Percentiles rank a stretch among this genome's conserved stretches.
These are phyloP conservation scores for Trogon melanurus DNA, from an alignment of 2,113 vertebrate genomes.

Conservation along the genomic window DNA sequence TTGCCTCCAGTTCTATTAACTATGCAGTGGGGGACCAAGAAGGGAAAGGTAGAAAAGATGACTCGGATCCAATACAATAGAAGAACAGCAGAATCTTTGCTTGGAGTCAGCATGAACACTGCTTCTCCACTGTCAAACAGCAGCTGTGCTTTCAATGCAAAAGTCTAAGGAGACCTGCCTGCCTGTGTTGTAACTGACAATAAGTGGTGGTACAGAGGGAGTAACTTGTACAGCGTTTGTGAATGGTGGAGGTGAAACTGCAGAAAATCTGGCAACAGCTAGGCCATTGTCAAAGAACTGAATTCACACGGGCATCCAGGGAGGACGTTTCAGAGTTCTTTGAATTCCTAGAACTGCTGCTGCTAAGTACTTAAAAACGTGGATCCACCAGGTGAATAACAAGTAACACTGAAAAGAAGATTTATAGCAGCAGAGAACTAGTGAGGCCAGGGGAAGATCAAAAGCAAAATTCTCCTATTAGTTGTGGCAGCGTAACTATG, in stretches of 20 bases:
- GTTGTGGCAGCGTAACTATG: background rate
- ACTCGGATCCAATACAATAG: background rate
- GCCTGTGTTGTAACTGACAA: background rate
- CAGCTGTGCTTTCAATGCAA: background rate
- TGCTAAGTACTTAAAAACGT: background rate
- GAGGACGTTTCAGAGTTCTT: background rate
- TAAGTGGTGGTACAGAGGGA: background rate
- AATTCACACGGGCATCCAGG: background rate
- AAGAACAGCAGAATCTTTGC: background rate
- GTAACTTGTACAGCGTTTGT: fast-evolving
- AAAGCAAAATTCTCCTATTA: background rate
- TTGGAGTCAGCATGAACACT: background rate
- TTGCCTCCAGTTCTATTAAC: background rate
- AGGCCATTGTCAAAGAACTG: background rate
- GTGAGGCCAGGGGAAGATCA: background rate
- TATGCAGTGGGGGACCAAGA: background rate
- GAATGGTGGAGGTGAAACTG: background rate
- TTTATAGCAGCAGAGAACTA: background rate
- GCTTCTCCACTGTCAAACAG: background rate
- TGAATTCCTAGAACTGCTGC: background rate
- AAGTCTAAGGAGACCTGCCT: background rate
- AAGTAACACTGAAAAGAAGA: background rate
- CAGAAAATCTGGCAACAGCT: background rate
- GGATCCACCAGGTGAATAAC: background rate
- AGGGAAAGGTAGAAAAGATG: background rate